Base-by-base conservation (phyloP, 2,113 vertebrate species). In the Tetraodon nigroviridis region DNA sequence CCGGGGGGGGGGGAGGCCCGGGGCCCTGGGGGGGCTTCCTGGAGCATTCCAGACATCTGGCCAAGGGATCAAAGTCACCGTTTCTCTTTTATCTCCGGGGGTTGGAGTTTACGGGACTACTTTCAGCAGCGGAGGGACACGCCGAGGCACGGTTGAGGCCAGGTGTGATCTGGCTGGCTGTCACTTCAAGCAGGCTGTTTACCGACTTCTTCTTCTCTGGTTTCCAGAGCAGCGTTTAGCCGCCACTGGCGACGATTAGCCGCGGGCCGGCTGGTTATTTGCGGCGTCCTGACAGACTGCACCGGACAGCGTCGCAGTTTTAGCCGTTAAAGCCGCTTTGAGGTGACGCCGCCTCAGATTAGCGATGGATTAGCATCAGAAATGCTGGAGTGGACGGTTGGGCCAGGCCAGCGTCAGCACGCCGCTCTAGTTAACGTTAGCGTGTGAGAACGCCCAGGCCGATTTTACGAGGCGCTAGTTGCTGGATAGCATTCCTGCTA, bases 21-120 rank as follows among this genome's bases (percentile, higher is more conserved):
- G 10, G 60, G 73, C 54, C 24, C n/a, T n/a, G 2, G 16, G 76
- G 68, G 58, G 17, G 53, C 48, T 63, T 61, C 27, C 57, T 50
- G 29, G 6, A 17, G 37, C 72, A 66, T 76, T 71, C 51, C 51
- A 16, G 14, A 0, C n/a, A 51, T 42, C 54, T 41, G 10, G 48
- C 45, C 2, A 55, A 55, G 46, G 14, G 24, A 27, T 27, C 24
- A 27, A 27, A 27, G 24, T 5, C 24, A 6, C 24, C 24, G 5
- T 27, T 37, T 37, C 2, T 37, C 32, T 37, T 37, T 12, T 10
- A 37, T 37, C 32, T 37, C 32, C 32, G 12, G 1, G 32, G 2
- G 24, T 27, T 4, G 24, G 24, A 6, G 24, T 27, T 27, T 27
- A 12, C 32, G 32, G 32, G 10, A 37, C 32, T 37, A 37, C 8